Base-by-base conservation (phyloP, 2,113 vertebrate species). In the Ancistrus triradiatus region DNA sequence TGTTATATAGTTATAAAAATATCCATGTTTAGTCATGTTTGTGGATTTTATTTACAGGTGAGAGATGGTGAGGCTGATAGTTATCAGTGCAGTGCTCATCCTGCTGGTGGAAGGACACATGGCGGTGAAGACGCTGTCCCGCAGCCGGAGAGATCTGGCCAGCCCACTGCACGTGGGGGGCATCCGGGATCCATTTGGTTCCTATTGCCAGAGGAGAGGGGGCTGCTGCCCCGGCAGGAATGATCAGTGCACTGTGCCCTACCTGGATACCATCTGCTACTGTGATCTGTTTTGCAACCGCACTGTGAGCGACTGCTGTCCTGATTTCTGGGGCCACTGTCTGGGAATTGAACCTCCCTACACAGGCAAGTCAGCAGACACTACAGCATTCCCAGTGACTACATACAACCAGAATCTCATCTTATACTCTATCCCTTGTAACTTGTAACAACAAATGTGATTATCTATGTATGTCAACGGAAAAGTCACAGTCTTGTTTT, bases 201-300 rank as follows among this genome's bases (percentile, higher is more conserved):
- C 89, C 0, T 98, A 98, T 82, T 97, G 95, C 74, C 56, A 91
- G 75, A 80, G 81, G 5, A 84, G 84, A 46, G 88, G 90, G 7
- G 85, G 92, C 28, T 98, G 95, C 83, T 98, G 96, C 66, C 88
- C 74, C 0, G 96, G 92, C 31, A 84, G 96, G 0, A 78, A 89
- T 0, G 96, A 98, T 14, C 84, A 60, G 72, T 98, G 95, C 74
- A 91, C 90, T 0, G 86, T 97, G 53, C 91, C 93, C 1, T 98
- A 97, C 79, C 84, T 94, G 69, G 95, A 95, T 61, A 92, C 91
- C 14, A 92, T 95, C 77, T 98, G 95, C 76, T 98, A 98, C 89
- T 98, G 96, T 2, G 95, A 98, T 81, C 87, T 95, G 59, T 98
- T 98, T 88, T 98, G 96, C 85, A 98, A 98, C 85, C 90, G 96